Conservation (phyloP, 2,113 vertebrate genomes). For the Macheiramphus alcinus region DNA sequence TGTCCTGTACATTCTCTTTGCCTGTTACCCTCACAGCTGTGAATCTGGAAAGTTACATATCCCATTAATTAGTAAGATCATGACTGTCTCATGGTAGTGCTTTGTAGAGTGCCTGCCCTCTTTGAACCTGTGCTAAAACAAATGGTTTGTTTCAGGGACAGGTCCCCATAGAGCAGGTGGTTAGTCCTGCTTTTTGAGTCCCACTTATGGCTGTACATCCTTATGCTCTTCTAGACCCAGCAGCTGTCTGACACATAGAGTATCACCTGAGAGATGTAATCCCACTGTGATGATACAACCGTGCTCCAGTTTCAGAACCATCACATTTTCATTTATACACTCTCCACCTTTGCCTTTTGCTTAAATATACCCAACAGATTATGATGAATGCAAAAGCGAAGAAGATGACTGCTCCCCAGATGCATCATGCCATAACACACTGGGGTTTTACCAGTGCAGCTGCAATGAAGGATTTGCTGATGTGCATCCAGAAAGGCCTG, state of each 20-base stretch:
- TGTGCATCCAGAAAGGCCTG: slow-evolving; percentile 60
- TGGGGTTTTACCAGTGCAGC: slow-evolving; percentile 76
- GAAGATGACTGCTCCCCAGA: slow-evolving; percentile 76
- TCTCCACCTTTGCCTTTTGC: not conserved
- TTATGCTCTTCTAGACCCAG: not conserved
- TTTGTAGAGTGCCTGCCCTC: not conserved
- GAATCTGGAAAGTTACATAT: not conserved
- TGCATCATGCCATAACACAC: slow-evolving; percentile 74
- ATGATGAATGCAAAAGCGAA: slow-evolving; percentile 74
- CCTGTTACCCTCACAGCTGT: not conserved
- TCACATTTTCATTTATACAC: not conserved
- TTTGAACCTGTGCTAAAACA: not conserved
- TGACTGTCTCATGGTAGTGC: not conserved
- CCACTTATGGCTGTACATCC: not conserved
- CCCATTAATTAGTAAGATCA: not conserved
- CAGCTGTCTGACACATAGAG: not conserved
- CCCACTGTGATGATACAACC: rapidly evolving
- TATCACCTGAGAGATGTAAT: not conserved
- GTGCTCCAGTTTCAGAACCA: not conserved
- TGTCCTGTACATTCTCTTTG: not conserved
- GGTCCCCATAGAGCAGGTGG: not conserved
- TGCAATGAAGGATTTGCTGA: slow-evolving; percentile 68
- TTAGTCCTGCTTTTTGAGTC: not conserved
- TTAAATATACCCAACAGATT: slow-evolving; percentile 65
- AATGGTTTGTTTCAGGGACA: not conserved